Evolutionary conservation across 2,797 vertebrate genomes (phyloP).

Genomic region (Myotis pilosus): DNA sequence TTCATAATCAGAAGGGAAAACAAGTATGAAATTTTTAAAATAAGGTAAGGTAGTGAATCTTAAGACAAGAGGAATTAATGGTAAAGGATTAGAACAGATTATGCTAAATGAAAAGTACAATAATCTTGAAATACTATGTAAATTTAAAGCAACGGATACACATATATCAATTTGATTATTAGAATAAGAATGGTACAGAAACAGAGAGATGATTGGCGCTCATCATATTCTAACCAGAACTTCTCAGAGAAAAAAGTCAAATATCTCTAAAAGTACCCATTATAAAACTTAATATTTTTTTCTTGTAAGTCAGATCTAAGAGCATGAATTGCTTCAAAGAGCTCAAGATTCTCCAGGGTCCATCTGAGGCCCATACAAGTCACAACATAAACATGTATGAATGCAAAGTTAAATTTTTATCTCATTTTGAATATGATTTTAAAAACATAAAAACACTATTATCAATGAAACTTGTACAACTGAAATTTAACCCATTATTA

Average conservation of each 20-base stretch:
- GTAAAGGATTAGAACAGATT: background rate
- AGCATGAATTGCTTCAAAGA: background rate
- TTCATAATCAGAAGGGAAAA: background rate
- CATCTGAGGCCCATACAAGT: background rate
- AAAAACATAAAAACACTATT: background rate
- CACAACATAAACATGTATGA: background rate
- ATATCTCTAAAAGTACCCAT: background rate
- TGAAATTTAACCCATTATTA: background rate
- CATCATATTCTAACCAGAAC: background rate
- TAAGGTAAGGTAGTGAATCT: background rate
- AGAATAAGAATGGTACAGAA: background rate
- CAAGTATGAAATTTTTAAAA: background rate
- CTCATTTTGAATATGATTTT: background rate
- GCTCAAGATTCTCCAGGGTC: background rate
- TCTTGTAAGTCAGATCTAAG: background rate
- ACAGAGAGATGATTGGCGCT: background rate
- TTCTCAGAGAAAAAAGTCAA: background rate
- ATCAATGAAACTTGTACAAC: background rate
- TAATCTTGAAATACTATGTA: background rate
- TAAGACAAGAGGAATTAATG: background rate
- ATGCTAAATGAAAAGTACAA: background rate
- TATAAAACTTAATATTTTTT: background rate
- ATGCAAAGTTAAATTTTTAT: slow-evolving; percentile 13
- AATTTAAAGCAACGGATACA: background rate
- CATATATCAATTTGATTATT: background rate